These are phyloP conservation scores for Centruroides sculpturatus DNA, from an alignment of 1,140 invertebrate genomes.

Conservation along the genomic window DNA sequence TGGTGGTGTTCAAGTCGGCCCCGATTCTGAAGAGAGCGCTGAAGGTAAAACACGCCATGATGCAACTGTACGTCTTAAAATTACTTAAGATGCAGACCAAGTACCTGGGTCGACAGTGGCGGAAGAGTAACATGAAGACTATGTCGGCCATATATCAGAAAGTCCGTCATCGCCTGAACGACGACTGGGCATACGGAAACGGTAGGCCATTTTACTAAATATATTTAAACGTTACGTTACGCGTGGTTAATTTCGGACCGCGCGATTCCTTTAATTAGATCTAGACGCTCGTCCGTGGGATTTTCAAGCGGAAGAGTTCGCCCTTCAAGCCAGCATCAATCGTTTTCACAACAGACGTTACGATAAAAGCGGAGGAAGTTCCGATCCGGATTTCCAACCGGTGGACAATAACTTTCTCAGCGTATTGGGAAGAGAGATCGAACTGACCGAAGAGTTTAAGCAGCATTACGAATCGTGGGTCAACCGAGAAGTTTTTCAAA, in stretches of 20 bases:
- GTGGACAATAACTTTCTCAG: slow-evolving; percentile 72
- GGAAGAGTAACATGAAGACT: slow-evolving; percentile 99
- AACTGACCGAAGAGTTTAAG: slow-evolving; percentile 90
- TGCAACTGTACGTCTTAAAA: slow-evolving; percentile 97
- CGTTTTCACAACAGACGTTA: slow-evolving; percentile 90
- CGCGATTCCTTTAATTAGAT: slow-evolving; percentile 39
- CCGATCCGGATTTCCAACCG: slow-evolving; percentile 58
- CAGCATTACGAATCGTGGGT: slow-evolving; percentile 93
- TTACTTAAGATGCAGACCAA: slow-evolving; percentile 99
- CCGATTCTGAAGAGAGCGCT: slow-evolving; percentile 93
- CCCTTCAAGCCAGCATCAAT: slow-evolving; percentile 80
- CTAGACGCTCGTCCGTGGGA: slow-evolving; percentile 95
- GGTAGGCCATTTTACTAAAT: slow-evolving; percentile 34
- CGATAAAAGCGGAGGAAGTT: slow-evolving; percentile 21
- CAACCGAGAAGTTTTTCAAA: slow-evolving; percentile 88
- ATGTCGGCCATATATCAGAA: slow-evolving; percentile 98
- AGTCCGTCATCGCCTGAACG: slow-evolving; percentile 71
- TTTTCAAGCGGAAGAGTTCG: slow-evolving; percentile 96
- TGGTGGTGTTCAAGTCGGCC: slow-evolving; percentile 98
- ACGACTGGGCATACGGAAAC: slow-evolving; percentile 99
- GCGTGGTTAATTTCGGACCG: background rate
- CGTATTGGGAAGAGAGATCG: slow-evolving; percentile 50
- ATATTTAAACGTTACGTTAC: slow-evolving; percentile 2
- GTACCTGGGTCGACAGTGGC: slow-evolving; percentile 96
- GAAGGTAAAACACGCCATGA: slow-evolving; percentile 88